Evolutionary conservation across 2,113 vertebrate genomes (phyloP).

Genomic region (Epinephelus moara): DNA sequence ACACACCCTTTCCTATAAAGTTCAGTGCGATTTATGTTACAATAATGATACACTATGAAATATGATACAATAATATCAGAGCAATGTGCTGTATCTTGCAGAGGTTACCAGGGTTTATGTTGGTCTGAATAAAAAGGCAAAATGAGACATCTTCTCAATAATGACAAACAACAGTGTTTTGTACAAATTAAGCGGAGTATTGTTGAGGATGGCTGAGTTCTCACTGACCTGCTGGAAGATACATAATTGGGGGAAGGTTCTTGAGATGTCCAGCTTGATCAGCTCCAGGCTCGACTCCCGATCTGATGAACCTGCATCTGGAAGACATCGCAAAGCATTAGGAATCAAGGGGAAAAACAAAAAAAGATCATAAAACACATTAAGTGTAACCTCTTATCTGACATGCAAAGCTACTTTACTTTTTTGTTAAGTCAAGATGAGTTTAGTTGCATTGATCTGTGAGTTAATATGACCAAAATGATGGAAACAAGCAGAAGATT

Average conservation of each 20-base stretch:
- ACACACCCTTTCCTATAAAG: neutral
- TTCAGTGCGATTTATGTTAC: neutral
- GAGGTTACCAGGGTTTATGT: neutral
- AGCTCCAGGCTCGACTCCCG: conserved; percentile 95
- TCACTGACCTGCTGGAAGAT: conserved; percentile 95
- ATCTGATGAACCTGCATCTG: conserved; percentile 91
- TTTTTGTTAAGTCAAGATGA: neutral
- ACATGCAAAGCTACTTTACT: neutral
- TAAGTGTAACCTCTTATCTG: neutral
- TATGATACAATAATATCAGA: neutral
- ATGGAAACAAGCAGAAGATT: neutral
- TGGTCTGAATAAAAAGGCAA: no score
- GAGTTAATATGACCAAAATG: neutral
- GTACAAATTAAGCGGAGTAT: neutral
- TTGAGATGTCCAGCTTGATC: conserved; percentile 97
- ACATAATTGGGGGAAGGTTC: conserved; percentile 95
- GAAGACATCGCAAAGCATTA: neutral
- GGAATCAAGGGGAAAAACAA: neutral
- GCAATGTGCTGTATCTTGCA: neutral
- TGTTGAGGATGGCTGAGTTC: neutral
- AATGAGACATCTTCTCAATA: neutral
- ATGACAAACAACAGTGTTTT: neutral
- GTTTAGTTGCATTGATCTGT: neutral
- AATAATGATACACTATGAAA: no score
- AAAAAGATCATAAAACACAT: neutral